phyloP scores from a whole-genome alignment of 2,888 invertebrate species.

The Drosophila peninsularis region DNA sequence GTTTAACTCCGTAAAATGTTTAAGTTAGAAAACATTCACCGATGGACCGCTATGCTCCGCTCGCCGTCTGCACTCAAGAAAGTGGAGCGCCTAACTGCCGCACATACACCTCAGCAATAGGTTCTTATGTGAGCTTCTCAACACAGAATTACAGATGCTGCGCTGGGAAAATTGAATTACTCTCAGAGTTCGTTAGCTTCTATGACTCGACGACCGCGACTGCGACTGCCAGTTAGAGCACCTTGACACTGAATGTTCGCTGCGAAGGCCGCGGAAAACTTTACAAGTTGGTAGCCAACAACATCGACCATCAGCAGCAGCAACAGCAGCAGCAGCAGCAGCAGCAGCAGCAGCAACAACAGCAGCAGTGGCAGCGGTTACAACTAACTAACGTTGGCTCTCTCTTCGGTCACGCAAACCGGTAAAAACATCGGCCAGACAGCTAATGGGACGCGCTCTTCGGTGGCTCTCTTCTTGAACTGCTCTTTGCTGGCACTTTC shows the following conservation, averaged over 20 bases:
- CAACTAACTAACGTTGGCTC: slow-evolving; percentile 60
- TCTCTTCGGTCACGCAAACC: slow-evolving; percentile 59
- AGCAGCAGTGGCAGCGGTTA: slow-evolving; percentile 11
- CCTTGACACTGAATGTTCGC: slow-evolving; percentile 75
- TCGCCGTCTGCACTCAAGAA: slow-evolving; percentile 72
- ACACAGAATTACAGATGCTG: slow-evolving; percentile 55
- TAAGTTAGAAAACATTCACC: slow-evolving; percentile 35
- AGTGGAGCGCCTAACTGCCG: slow-evolving; percentile 78
- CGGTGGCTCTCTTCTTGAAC: slow-evolving; percentile 46
- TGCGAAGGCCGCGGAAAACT: slow-evolving; percentile 78
- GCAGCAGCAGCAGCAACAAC: slow-evolving; percentile 9
- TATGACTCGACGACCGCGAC: slow-evolving; percentile 56
- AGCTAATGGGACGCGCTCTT: slow-evolving; percentile 56
- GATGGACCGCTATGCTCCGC: slow-evolving; percentile 56
- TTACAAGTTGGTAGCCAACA: slow-evolving; percentile 69
- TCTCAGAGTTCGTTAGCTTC: slow-evolving; percentile 75
- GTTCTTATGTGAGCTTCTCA: slow-evolving; percentile 71
- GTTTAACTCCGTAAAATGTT: slow-evolving; percentile 27
- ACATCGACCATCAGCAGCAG: slow-evolving; percentile 24
- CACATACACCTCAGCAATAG: slow-evolving; percentile 61
- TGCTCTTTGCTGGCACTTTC: slow-evolving; percentile 65
- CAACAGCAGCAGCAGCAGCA: too few species aligned
- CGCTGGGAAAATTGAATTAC: slow-evolving; percentile 59
- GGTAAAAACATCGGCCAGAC: slow-evolving; percentile 63
- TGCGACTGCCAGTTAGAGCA: slow-evolving; percentile 79